A percentile compares a stretch with the other conserved stretches of the same genome.
Conservation (phyloP, 2,113 vertebrate genomes). For the Tichodroma muraria region DNA sequence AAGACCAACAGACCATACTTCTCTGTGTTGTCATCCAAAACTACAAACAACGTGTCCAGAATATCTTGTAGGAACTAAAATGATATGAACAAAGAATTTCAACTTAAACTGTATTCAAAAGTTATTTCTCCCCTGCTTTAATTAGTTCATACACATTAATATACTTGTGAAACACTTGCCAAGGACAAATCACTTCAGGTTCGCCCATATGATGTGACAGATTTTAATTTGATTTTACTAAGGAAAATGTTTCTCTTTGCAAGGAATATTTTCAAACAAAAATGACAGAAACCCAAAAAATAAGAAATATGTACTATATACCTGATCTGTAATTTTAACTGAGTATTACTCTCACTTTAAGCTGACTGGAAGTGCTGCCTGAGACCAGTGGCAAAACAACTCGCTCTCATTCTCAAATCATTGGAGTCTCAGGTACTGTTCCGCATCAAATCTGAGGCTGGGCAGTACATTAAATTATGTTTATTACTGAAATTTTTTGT, state of each 20-base stretch:
- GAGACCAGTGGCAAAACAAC: neutral
- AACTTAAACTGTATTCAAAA: neutral
- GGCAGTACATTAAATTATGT: neutral
- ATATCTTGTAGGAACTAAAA: constrained; percentile 92
- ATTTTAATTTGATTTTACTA: neutral
- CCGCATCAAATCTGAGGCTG: neutral
- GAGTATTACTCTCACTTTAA: neutral
- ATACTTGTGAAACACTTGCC: neutral
- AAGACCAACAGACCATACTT: constrained; percentile 94
- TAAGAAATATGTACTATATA: neutral
- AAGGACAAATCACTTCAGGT: neutral
- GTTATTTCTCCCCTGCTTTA: neutral
- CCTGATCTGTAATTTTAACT: neutral
- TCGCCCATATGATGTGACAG: neutral
- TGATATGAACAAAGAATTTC: neutral
- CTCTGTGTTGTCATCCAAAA: constrained; percentile 96
- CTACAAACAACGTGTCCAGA: constrained; percentile 90
- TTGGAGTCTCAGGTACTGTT: neutral
- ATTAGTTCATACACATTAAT: neutral
- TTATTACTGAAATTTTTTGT: neutral
- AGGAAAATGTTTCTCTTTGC: neutral
- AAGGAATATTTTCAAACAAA: neutral
- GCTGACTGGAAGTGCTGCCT: neutral
- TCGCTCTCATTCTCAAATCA: neutral
- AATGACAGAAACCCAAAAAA: neutral